phyloP scores from a whole-genome alignment of 2,888 invertebrate genomes.

The Strigamia maritima region DNA sequence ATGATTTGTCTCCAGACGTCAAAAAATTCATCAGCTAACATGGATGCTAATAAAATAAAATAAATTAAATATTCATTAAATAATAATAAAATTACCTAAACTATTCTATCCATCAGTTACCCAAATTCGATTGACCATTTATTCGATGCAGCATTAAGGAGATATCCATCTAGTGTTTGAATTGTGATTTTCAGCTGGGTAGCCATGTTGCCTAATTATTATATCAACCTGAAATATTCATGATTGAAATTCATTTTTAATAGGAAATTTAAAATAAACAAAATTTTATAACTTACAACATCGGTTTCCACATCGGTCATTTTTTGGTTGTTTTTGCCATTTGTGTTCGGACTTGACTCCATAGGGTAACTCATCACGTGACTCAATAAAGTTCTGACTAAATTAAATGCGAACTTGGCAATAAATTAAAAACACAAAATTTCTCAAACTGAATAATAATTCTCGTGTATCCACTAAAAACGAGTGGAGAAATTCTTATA shows the following conservation, averaged over 20 bases:
- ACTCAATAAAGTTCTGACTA: no score
- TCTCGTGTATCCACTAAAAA: no score
- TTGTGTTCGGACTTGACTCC: no score
- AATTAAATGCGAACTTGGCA: no score
- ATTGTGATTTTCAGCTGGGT: background rate
- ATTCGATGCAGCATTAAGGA: background rate
- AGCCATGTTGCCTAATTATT: background rate
- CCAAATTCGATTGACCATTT: background rate
- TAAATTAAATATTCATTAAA: background rate
- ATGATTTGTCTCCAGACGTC: background rate
- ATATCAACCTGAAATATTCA: background rate
- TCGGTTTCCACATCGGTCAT: background rate
- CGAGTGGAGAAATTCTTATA: no score
- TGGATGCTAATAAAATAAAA: background rate
- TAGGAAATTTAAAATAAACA: background rate
- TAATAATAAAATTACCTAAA: background rate
- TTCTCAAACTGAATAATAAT: no score
- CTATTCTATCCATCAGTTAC: background rate
- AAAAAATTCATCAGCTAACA: background rate
- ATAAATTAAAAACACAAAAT: no score
- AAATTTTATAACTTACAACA: background rate
- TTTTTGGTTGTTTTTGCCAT: background rate
- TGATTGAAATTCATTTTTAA: background rate
- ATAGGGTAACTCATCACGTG: no score
- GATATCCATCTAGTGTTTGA: background rate